Evolutionary conservation across 2,888 invertebrate species (phyloP), one percentile per base, ranked within the genome.

Genomic region (Seira sanloemensis): DNA sequence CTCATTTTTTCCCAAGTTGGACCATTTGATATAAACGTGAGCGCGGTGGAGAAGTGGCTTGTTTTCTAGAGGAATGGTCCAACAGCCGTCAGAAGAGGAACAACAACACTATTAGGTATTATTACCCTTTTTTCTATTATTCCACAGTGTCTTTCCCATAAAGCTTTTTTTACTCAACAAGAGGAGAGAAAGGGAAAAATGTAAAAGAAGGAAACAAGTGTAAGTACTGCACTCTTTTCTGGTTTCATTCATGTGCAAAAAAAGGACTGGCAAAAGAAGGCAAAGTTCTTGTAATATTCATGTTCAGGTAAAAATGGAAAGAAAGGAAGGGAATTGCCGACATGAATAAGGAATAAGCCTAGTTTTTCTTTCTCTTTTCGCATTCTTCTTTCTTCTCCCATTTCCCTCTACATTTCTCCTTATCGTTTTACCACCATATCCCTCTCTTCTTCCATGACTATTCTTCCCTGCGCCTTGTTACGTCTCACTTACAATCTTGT

Each of bases 241-340:
- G 1, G 50, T 50, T 50, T 50, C 50, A n/a, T n/a, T n/a, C n/a
- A 12, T 50, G 46, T 62, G 5, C 24, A 74, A 76, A 58, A 67
- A 76, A 1, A 18, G 75, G 50, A 69, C 54, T 16, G 18, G 19
- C 46, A 69, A 54, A 54, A 27, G 68, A 21, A 71, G 62, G 24
- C 37, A 58, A 76, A 83, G 73, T 78, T 83, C 83, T 66, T 83
- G 83, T 78, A 83, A 83, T 83, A 83, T 83, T 83, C 83, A 83
- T 83, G 83, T 73, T 66, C 83, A 83, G 83, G 83, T 83, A 78
- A 74, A 78, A 81, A 78, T 78, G 73, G 83, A 68, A 83, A 78
- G 78, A 73, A 83, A 72, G 82, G 50, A 50, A 50, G 83, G 76
- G 83, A 77, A 78, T 83, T 83, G 73, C 78, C 73, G 73, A 67